Base-by-base conservation (phyloP, 2,113 vertebrate genomes). In the Ibidorhyncha struthersii region DNA sequence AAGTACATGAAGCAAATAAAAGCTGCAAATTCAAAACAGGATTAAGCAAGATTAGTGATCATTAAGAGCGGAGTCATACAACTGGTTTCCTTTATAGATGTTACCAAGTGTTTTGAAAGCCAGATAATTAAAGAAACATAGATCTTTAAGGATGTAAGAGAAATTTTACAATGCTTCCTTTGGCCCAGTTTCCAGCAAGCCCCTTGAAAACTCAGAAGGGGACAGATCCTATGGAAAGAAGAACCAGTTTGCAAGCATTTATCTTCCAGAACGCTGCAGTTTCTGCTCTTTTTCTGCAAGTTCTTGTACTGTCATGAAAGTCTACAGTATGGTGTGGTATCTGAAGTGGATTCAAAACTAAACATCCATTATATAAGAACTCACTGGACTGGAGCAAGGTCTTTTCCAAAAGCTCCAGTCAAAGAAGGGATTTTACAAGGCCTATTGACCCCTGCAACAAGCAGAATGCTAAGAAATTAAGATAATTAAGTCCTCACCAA, bases 1-100 rank as follows among this genome's bases (percentile, higher is more conserved):
- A 94, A 94, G 43, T 8, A 85, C 53, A 58, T 58, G 41, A 95
- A 86, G 86, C 40, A 95, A 93, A 50, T 53, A 77, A 86, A 92
- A 90, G 41, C 63, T 82, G 45, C 55, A 92, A 80, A 86, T 66
- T 34, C 49, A 81, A 65, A 90, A 47, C 25, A 82, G 34, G 43
- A 92, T 93, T 92, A 90, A 73, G 83, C 15, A 90, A 90, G 89
- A 58, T 66, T 34, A 83, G 50, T 8, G 32, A 86, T 62, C 15
- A 5, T 32, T 69, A 86, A 50, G 53, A 83, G 52, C 81, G 41
- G 53, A 83, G 56, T 89, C 80, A 92, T 43, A 82, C 45, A 92
- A 83, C 76, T 78, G 38, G 50, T 83, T 93, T 65, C 36, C 27
- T 96, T 53, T 81, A 67, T 10, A 62, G 29, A 61, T 70, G 50